Percentiles rank a stretch among this genome's conserved stretches.
Evolutionary conservation across 2,797 vertebrate species (phyloP).

Genomic region (Premnoplex brunnescens): DNA sequence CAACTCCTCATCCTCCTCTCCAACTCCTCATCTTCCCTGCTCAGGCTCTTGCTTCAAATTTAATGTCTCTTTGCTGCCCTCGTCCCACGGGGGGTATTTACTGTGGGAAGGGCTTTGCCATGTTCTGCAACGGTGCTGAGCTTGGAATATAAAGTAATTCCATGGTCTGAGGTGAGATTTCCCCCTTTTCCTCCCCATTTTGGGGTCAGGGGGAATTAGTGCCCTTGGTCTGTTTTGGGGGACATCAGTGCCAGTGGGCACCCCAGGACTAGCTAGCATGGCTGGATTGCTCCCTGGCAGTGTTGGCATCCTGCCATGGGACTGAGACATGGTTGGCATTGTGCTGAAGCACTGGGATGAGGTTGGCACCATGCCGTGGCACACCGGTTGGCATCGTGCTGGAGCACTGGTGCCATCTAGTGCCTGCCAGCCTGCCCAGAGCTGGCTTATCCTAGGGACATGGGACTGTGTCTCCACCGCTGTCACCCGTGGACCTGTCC

Average conservation of each 20-base stretch:
- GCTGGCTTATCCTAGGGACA: background rate
- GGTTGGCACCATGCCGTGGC: background rate
- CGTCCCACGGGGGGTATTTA: background rate
- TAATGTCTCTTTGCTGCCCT: background rate
- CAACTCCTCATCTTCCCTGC: background rate
- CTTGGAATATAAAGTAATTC: background rate
- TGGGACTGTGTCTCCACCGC: rapidly evolving
- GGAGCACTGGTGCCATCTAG: slow-evolving; percentile 59
- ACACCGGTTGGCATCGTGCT: rapidly evolving
- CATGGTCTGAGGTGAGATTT: rapidly evolving
- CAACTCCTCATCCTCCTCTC: too few species aligned
- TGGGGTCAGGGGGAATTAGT: background rate
- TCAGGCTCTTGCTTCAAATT: background rate
- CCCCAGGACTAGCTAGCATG: background rate
- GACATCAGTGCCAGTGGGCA: rapidly evolving
- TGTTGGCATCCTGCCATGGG: background rate
- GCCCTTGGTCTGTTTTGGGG: background rate
- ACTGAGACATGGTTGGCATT: background rate
- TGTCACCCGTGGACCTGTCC: background rate
- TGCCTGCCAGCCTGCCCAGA: background rate
- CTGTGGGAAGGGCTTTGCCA: background rate
- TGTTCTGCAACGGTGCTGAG: rapidly evolving
- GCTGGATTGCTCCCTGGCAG: background rate
- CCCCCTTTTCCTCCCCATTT: rapidly evolving
- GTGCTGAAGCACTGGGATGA: background rate